Percentiles rank a stretch among this genome's conserved stretches.
These are phyloP conservation scores for Caligus rogercresseyi DNA, from an alignment of 1,140 invertebrate species.

Conservation along the genomic window DNA sequence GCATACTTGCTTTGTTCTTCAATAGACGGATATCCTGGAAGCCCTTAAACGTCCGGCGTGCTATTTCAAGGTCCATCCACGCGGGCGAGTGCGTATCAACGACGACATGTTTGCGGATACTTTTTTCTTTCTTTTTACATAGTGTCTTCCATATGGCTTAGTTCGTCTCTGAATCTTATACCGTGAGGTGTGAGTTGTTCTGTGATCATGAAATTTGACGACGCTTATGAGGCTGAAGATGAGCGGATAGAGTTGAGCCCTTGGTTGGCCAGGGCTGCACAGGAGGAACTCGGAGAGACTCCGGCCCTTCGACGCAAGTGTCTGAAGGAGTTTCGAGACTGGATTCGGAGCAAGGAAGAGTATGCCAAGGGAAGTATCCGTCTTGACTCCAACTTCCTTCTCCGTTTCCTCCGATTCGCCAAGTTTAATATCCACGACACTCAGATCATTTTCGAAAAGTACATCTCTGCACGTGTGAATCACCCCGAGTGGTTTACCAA, in stretches of 20 bases:
- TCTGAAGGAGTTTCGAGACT: conserved; percentile 9
- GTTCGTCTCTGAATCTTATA: no score
- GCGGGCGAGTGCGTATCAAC: no score
- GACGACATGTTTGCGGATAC: no score
- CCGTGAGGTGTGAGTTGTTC: background rate
- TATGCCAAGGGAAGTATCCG: background rate
- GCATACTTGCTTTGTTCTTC: background rate
- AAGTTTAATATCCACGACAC: conserved; percentile 67
- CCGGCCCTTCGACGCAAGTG: background rate
- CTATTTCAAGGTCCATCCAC: no score
- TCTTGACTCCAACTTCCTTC: conserved; percentile 50
- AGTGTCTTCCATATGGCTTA: no score
- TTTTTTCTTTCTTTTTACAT: no score
- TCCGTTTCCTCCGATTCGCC: conserved; percentile 62
- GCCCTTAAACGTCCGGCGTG: no score
- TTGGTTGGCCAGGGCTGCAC: background rate
- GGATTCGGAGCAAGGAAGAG: background rate
- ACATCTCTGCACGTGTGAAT: conserved; percentile 55
- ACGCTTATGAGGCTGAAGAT: background rate
- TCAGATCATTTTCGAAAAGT: conserved; percentile 63
- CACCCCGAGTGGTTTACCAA: conserved; percentile 66
- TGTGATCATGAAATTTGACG: background rate
- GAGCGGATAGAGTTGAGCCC: background rate
- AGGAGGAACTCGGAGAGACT: conserved; percentile 8
- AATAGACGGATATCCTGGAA: background rate